Percentiles rank a stretch among this genome's conserved stretches.
These are phyloP conservation scores for Sylvietta virens DNA, from an alignment of 2,113 vertebrate species.

Conservation along the genomic window DNA sequence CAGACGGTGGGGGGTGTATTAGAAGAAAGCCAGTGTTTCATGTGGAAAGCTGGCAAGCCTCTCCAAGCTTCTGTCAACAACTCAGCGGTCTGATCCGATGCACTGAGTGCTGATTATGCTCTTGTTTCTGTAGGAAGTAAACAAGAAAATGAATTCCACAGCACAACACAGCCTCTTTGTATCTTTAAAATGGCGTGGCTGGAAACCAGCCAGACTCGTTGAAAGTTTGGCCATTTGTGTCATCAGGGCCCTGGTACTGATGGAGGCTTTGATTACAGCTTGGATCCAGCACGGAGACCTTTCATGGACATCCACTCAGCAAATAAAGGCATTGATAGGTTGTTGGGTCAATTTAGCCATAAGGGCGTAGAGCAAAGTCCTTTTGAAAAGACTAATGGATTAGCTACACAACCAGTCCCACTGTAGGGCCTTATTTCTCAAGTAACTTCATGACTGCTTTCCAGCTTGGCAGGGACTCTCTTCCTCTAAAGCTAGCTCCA, in stretches of 20 bases:
- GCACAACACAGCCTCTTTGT: conserved; percentile 85
- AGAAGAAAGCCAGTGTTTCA: conserved; percentile 82
- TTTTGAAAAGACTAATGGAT: conserved; percentile 80
- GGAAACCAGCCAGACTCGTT: conserved; percentile 70
- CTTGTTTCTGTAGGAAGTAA: conserved; percentile 89
- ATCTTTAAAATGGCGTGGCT: conserved; percentile 82
- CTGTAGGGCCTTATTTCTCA: conserved; percentile 75
- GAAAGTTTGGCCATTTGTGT: conserved; percentile 81
- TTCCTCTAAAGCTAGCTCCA: conserved; percentile 71
- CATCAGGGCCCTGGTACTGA: conserved; percentile 74
- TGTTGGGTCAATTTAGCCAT: conserved; percentile 82
- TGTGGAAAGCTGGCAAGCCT: conserved; percentile 78
- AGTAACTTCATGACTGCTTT: conserved; percentile 75
- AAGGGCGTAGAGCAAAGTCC: conserved; percentile 71
- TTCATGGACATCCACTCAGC: conserved; percentile 78
- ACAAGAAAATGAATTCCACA: conserved; percentile 88
- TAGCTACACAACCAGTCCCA: conserved; percentile 77
- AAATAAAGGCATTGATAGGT: conserved; percentile 83
- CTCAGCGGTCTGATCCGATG: conserved; percentile 78
- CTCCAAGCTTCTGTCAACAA: conserved; percentile 86
- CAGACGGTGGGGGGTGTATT: conserved; percentile 78
- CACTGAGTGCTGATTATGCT: conserved; percentile 83
- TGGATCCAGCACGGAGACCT: conserved; percentile 73
- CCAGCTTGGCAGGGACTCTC: conserved; percentile 71
- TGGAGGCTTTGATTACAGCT: conserved; percentile 78